These are phyloP conservation scores for Agrotis exclamationis DNA, from an alignment of 2,888 invertebrate species.

Conservation along the genomic window DNA sequence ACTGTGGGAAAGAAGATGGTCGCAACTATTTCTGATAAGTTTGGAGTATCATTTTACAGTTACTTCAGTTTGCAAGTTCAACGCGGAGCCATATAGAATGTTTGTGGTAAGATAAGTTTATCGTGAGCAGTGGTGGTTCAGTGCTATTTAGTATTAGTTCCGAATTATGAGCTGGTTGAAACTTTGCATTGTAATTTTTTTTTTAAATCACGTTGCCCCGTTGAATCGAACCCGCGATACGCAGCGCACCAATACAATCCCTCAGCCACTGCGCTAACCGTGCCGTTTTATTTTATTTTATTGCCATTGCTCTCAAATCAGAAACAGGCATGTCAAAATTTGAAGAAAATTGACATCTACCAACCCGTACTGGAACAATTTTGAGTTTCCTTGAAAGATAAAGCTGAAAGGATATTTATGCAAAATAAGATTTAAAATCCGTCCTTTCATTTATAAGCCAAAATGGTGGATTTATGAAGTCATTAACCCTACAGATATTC, in stretches of 20 bases:
- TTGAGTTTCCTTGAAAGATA: background rate
- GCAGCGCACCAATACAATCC: no score
- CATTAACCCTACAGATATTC: constrained; percentile 46
- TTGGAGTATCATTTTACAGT: background rate
- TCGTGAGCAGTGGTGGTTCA: background rate
- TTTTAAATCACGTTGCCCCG: no score
- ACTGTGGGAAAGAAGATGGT: background rate
- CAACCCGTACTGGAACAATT: no score
- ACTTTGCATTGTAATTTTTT: no score
- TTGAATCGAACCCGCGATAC: no score
- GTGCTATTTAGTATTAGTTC: background rate
- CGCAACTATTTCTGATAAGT: background rate
- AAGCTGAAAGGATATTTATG: background rate
- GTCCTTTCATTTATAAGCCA: constrained; percentile 11
- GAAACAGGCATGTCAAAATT: no score
- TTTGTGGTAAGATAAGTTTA: background rate
- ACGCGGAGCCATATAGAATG: background rate
- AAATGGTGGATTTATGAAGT: constrained; percentile 46
- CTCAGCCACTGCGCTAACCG: no score
- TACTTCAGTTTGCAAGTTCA: background rate
- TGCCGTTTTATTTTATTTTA: no score
- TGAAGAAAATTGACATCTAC: no score
- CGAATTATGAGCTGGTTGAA: no score
- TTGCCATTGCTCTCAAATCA: no score
- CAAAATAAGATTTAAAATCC: constrained; percentile 7